These are phyloP conservation scores for Myodes glareolus DNA, from an alignment of 2,113 vertebrate genomes.

Conservation along the genomic window DNA sequence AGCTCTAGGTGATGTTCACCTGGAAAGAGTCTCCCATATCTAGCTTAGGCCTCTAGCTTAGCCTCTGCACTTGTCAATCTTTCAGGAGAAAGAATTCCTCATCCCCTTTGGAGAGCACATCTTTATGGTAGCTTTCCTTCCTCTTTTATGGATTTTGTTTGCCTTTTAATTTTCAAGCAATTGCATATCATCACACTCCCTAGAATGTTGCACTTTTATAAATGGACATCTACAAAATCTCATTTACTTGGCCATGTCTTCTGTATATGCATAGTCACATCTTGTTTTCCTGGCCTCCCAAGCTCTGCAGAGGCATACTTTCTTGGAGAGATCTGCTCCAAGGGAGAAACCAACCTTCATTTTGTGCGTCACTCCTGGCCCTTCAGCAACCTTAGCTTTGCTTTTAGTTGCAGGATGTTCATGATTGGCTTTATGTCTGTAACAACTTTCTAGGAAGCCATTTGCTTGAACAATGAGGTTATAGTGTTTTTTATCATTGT, in stretches of 20 bases:
- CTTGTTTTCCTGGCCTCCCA: background rate
- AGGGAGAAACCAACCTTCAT: background rate
- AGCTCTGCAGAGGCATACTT: background rate
- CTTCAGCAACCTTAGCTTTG: background rate
- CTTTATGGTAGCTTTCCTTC: too few relatives aligned
- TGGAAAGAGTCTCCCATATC: background rate
- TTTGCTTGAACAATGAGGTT: background rate
- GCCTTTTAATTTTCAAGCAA: background rate
- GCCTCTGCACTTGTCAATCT: background rate
- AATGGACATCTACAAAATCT: background rate
- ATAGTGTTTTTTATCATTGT: background rate
- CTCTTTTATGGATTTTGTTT: background rate
- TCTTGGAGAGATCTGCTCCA: background rate
- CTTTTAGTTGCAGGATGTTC: background rate
- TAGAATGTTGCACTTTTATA: background rate
- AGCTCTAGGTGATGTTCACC: background rate
- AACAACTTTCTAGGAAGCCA: background rate
- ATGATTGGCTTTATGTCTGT: background rate
- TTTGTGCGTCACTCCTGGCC: background rate
- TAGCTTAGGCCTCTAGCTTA: slow-evolving; percentile 7
- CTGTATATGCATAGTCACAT: background rate
- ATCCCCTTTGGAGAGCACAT: background rate
- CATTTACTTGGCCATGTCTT: background rate
- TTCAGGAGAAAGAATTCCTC: background rate
- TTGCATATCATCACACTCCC: background rate